Conservation (phyloP, 2,797 vertebrate species). For the Diceros bicornis region DNA sequence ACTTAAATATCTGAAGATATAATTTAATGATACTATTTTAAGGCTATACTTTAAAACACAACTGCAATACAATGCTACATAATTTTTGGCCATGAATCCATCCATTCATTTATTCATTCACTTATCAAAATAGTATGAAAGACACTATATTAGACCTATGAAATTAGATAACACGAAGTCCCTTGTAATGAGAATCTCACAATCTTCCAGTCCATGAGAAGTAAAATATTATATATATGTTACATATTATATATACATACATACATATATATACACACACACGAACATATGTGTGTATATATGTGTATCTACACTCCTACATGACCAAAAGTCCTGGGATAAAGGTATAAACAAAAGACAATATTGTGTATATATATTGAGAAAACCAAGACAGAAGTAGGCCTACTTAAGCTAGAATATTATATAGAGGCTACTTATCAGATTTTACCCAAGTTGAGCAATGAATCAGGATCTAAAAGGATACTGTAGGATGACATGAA, state of each 20-base stretch:
- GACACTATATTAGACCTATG: not conserved
- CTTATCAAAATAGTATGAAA: not conserved
- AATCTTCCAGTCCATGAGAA: not conserved
- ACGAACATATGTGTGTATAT: too few species aligned
- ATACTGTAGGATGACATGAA: not conserved
- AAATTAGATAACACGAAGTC: not conserved
- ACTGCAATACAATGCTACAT: not conserved
- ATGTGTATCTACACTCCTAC: not conserved
- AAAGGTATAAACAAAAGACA: not conserved
- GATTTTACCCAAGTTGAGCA: not conserved
- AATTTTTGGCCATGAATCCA: not conserved
- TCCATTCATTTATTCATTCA: not conserved
- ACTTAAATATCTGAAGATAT: not conserved
- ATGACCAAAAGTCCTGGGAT: not conserved
- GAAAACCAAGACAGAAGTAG: not conserved
- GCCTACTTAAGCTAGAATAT: not conserved
- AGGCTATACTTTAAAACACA: not conserved
- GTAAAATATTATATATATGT: not conserved
- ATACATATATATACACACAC: not conserved
- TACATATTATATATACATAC: not conserved
- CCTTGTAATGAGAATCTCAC: not conserved
- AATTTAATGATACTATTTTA: constrained; percentile 10
- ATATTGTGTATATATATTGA: not conserved
- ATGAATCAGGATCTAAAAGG: not conserved
- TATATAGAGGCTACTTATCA: not conserved